Evolutionary conservation across 2,797 vertebrate species (phyloP).

Genomic region (Adelosebastes latens): DNA sequence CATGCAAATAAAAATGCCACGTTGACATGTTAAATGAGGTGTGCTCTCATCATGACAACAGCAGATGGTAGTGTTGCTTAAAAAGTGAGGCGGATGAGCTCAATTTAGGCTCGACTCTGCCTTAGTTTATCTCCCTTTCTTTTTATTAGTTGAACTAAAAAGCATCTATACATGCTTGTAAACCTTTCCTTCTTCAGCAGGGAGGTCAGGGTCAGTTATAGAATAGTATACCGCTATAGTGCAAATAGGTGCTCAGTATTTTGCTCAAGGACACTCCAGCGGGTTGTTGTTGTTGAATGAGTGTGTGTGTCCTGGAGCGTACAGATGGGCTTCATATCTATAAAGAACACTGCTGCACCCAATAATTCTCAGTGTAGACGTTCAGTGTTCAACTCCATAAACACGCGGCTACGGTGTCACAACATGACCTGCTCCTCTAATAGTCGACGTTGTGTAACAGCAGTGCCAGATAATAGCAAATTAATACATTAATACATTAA

Average conservation of each 20-base stretch:
- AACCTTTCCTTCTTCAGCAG: background rate
- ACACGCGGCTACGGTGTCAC: background rate
- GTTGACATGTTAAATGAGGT: conserved; percentile 7
- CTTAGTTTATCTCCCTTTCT: background rate
- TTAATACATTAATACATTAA: background rate
- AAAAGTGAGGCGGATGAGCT: conserved; percentile 17
- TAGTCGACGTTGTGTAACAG: background rate
- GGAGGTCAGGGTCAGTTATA: background rate
- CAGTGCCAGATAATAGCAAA: background rate
- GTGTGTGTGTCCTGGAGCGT: background rate
- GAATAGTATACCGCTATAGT: background rate
- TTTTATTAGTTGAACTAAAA: background rate
- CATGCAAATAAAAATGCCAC: background rate
- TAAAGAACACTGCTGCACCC: background rate
- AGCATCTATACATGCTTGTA: background rate
- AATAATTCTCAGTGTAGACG: background rate
- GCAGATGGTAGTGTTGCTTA: conserved; percentile 62
- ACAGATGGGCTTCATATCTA: background rate
- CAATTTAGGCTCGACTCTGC: background rate
- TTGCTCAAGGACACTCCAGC: background rate
- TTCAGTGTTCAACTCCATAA: background rate
- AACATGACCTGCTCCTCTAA: background rate
- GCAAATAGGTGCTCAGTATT: background rate
- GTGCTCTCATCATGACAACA: conserved; percentile 33
- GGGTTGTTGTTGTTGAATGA: background rate